A percentile compares a stretch with the other conserved stretches of the same genome.
Evolutionary conservation across 2,113 vertebrate species (phyloP).

Genomic region (Chaetodon auriga): DNA sequence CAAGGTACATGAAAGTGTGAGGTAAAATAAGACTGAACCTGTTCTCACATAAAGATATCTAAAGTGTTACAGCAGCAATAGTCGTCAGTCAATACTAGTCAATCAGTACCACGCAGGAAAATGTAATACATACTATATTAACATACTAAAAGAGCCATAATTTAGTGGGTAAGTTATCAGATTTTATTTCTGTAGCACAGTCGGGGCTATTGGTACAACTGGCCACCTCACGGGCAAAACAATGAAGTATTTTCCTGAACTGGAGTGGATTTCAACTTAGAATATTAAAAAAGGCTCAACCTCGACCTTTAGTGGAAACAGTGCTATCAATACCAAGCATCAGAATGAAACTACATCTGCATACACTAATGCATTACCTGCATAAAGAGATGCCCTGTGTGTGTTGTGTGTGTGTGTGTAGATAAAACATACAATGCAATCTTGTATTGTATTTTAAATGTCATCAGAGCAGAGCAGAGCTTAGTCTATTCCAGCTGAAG

Average conservation of each 20-base stretch:
- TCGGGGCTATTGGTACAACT: background rate
- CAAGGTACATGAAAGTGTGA: background rate
- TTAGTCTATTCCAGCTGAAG: background rate
- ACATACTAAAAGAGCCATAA: background rate
- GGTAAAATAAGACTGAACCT: background rate
- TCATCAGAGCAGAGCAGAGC: background rate
- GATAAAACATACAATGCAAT: background rate
- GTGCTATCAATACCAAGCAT: conserved; percentile 8
- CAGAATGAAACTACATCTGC: background rate
- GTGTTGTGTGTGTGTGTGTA: background rate
- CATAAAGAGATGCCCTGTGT: background rate
- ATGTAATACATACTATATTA: background rate
- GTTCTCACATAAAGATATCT: background rate
- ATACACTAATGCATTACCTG: background rate
- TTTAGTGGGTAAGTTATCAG: background rate
- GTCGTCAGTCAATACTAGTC: background rate
- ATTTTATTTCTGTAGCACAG: background rate
- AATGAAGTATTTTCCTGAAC: background rate
- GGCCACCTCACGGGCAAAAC: background rate
- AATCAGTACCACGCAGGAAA: background rate
- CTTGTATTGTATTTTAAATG: conserved; percentile 13
- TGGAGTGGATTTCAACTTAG: background rate
- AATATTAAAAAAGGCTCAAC: background rate
- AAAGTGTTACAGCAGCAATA: background rate
- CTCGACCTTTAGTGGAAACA: background rate